Evolutionary conservation across 2,113 vertebrate species (phyloP), one percentile per base, ranked within the genome.

Genomic region (Laterallus jamaicensis): DNA sequence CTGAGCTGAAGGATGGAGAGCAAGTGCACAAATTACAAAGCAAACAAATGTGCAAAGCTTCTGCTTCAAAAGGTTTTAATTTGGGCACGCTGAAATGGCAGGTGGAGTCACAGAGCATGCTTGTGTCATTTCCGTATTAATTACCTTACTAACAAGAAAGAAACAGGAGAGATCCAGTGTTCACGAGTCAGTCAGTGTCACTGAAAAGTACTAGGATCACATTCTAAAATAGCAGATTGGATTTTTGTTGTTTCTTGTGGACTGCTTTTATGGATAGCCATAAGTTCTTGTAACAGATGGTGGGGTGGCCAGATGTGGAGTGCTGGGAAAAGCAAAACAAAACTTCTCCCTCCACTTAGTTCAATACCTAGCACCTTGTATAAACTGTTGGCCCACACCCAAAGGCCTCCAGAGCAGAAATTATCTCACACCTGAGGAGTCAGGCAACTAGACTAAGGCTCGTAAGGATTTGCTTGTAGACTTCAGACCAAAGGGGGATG

Each of bases 361-460:
- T 95, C 87, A 90, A 76, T 40, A 69, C 87, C 82, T 92, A 96
- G 95, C 95, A 96, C 90, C 92, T 88, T 95, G 85, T 92, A 89
- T 78, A 77, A 94, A 76, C 47, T 59, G 81, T n/a, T 94, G 96
- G 92, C 96, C 77, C 91, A 86, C 82, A 80, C 91, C 87, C 96
- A 95, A 84, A 94, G 91, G 92, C 92, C 93, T 95, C 93, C 96
- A 73, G 90, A 95, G 93, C 83, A 87, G 77, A 47, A 92, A 92
- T 95, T 82, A 91, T 92, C 86, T 86, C 90, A 88, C 83, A 95
- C 90, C 88, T 95, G 95, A 95, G 85, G 79, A 92, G 82, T 96
- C 94, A 89, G 96, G 96, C 83, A 95, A 50, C 82, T 94, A 75
- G 91, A 86, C 95, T 96, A 97, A 97, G 91, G 96, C 96, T 95